Base-by-base conservation (phyloP, 2,888 invertebrate species). In the Nomada goodeniana region DNA sequence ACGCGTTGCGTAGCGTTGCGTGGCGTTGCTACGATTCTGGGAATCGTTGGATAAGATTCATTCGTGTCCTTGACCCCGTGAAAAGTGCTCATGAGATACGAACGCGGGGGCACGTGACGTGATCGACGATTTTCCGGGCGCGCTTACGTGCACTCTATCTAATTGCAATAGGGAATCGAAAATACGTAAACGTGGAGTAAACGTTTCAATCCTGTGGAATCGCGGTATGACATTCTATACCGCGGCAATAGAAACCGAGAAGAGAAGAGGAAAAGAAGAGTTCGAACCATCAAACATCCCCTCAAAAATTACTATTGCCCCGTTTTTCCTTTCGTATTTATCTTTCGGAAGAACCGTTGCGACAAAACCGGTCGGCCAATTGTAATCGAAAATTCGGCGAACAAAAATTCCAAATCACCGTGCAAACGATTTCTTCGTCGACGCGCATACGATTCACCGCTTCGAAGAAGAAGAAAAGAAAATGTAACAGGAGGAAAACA, bases 101-200 rank as follows among this genome's bases (percentile, higher is more conserved):
- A 76, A 55, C 61, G 29, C 72, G 11, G 53, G 18, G 53, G 29
- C 76, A 69, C 29, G 67, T 74, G 83, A 55, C 29, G 53, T 81
- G 74, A 60, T 73, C 76, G 47, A 85, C 86, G 84, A 85, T 86
- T 74, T 80, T 67, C 75, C 79, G 69, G 53, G 55, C 78, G 65
- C 80, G 61, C 67, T 60, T 69, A 59, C 69, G 69, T 72, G 84
- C 86, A 88, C 86, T 88, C 76, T 80, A 83, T 70, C 68, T 86
- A 88, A 88, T 88, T 88, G 83, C 76, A 75, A 85, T 83, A 78
- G 67, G 29, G 69, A 65, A 65, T 83, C 74, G 63, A 64, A 73
- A 69, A 76, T 64, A 26, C 50, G 53, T 36, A 36, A 36, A 36
- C 36, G n/a, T 36, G 36, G 7, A 7, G 7, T 36, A 36, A 36